Base-by-base conservation (phyloP, 2,113 vertebrate genomes). In the Pangasianodon gigas region DNA sequence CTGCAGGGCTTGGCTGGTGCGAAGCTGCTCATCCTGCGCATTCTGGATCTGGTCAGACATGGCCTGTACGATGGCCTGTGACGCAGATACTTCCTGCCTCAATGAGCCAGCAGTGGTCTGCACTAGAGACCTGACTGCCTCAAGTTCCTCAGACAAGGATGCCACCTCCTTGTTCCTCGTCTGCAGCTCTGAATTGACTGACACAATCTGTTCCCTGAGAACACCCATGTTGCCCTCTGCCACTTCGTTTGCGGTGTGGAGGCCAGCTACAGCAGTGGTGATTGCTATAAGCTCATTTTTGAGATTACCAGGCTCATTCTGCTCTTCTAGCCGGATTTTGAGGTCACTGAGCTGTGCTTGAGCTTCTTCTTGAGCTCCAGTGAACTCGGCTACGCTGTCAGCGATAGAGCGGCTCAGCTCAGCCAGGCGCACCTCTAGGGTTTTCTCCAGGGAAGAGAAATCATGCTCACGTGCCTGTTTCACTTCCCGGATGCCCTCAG, bases 391-490 rank as follows among this genome's bases (percentile, higher is more conserved):
- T 18, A 99, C 96, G 89, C 97, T 98, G 93, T 97, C 97, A 0
- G 95, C 95, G 93, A 99, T 97, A 90, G 98, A 99, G 90, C 95
- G 96, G 85, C 97, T 98, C 91, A 98, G 95, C 93, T 99, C 97
- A 0, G 96, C 97, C 91, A 99, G 94, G 26, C 98, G 96, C 86
- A 99, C 97, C 93, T 98, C 97, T 48, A 99, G 97, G 0, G 97
- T 97, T 92, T 95, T 96, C 95, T 99, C 98, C 67, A 99, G 95
- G 7, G 97, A 98, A 0, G 96, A 97, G 93, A 98, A 97, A 94
- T 99, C 98, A 44, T 93, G 94, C 91, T 98, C 97, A 1, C 97
- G 95, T 41, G 97, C 96, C 44, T 98, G 97, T 93, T 97, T 98
- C 32, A 98, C 97, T 93, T 99, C 98, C 0, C 95, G 95, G 93